Conservation (phyloP, 2,797 vertebrate genomes). For the Falco berigora region DNA sequence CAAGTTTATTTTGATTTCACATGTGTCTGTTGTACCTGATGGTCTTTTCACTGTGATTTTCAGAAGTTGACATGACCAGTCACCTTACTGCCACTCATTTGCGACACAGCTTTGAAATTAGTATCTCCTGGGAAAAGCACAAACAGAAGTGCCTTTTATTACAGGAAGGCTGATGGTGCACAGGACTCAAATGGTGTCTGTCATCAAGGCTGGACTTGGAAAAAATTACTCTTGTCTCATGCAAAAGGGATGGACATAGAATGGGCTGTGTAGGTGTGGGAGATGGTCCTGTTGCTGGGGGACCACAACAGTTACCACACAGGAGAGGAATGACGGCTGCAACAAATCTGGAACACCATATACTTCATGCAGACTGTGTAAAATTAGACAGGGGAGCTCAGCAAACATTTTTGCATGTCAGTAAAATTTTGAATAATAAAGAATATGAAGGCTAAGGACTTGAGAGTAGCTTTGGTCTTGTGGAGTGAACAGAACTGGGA, state of each 20-base stretch:
- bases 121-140: not conserved
- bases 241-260: not conserved
- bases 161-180: not conserved
- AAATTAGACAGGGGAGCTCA: not conserved
- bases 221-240: not conserved
- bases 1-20: not conserved
- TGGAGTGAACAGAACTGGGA: not conserved
- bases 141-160: not conserved
- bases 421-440: not conserved
- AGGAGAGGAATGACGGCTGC: not conserved
- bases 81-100: not conserved
- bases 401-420: not conserved
- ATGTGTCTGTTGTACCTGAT: not conserved
- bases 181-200: not conserved
- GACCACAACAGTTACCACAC: not conserved
- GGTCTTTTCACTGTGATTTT: not conserved
- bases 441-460: not conserved
- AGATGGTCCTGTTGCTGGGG: not conserved
- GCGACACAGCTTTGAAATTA: not conserved
- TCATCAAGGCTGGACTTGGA: not conserved
- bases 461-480: not conserved
- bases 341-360: not conserved
- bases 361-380: not conserved
- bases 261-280: not conserved
- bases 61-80: not conserved